Evolutionary conservation across 2,113 vertebrate genomes (phyloP).

Genomic region (Strix uralensis): DNA sequence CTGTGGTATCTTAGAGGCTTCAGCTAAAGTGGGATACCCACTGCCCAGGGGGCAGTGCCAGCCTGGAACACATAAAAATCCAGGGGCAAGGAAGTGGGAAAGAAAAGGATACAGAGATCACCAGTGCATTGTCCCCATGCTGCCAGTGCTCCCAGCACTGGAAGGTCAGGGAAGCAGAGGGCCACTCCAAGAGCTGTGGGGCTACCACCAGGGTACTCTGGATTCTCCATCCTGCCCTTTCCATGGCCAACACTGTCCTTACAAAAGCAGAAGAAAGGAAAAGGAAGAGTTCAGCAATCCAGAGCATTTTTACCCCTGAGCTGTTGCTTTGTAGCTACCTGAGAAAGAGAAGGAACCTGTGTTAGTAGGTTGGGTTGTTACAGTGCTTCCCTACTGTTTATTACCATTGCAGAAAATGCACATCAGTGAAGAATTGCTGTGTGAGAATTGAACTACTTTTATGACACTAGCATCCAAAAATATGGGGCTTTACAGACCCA

Average conservation of each 20-base stretch:
- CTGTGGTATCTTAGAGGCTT: too few species aligned
- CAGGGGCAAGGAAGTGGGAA: neutral
- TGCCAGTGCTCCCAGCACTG: neutral
- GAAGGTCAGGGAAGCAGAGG: fast-evolving
- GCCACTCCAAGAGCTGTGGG: neutral
- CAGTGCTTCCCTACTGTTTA: neutral
- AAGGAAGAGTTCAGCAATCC: neutral
- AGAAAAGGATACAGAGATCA: neutral
- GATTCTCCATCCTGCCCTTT: neutral
- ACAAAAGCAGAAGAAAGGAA: neutral
- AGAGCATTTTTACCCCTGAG: neutral
- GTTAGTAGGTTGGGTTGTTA: neutral
- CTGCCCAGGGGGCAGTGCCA: neutral
- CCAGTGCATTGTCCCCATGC: neutral
- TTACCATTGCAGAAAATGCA: neutral
- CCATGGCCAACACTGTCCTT: neutral
- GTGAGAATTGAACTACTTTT: neutral
- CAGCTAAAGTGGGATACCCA: neutral
- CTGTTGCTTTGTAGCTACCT: neutral
- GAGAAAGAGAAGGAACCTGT: neutral
- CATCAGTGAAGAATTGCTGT: neutral
- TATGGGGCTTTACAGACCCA: neutral
- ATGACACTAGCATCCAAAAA: neutral
- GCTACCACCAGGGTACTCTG: neutral
- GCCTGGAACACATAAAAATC: neutral